Evolutionary conservation across 2,888 invertebrate genomes (phyloP).

Genomic region (Onchidella celtica): DNA sequence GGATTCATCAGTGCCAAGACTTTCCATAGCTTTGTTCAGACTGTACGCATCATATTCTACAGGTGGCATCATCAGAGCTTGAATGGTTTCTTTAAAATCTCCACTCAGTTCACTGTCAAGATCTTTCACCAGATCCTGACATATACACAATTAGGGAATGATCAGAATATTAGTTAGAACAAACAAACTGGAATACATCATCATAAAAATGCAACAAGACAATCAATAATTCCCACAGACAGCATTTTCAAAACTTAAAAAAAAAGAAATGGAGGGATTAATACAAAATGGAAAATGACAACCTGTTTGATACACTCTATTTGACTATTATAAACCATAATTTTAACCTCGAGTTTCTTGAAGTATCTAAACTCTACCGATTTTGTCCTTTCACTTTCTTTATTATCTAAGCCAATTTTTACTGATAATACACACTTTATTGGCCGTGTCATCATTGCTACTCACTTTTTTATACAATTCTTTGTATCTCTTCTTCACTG

Average conservation of each 20-base stretch:
- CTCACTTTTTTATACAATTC: conserved; percentile 61
- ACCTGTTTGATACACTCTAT: no score
- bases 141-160: background rate
- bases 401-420: no score
- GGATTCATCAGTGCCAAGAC: conserved; percentile 70
- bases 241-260: no score
- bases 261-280: no score
- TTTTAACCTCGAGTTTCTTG: no score
- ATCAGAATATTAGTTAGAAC: background rate
- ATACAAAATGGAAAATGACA: no score
- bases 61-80: conserved; percentile 72
- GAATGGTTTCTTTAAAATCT: conserved; percentile 73
- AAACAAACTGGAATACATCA: no score
- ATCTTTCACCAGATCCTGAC: conserved; percentile 69
- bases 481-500: conserved; percentile 59
- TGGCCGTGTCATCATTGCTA: background rate
- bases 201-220: no score
- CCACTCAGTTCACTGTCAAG: conserved; percentile 71
- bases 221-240: no score
- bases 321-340: background rate
- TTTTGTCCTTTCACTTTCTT: no score
- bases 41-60: conserved; percentile 71
- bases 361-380: no score
- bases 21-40: conserved; percentile 70
- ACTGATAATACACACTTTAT: no score